phyloP scores from a whole-genome alignment of 2,888 invertebrate species.

The Euclidia mi region DNA sequence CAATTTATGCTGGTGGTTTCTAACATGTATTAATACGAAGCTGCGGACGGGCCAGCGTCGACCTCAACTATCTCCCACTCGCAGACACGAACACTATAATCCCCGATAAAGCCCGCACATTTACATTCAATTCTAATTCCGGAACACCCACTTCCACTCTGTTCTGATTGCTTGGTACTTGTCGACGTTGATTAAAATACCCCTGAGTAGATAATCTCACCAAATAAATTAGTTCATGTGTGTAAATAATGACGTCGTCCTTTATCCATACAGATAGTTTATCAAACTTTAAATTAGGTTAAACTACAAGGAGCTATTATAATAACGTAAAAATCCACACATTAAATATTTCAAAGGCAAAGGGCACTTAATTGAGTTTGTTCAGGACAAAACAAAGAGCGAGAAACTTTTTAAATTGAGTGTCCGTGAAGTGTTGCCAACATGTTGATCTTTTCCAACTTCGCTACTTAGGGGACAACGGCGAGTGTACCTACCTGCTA shows the following conservation, averaged over 20 bases:
- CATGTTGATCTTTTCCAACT: slow-evolving; percentile 87
- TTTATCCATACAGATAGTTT: neutral
- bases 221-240: slow-evolving; percentile 47
- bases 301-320: slow-evolving; percentile 34
- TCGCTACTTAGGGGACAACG: slow-evolving; percentile 60
- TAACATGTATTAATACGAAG: slow-evolving; percentile 74
- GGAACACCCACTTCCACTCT: slow-evolving; percentile 82
- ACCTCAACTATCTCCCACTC: slow-evolving; percentile 86
- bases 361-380: slow-evolving; percentile 89
- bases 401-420: slow-evolving; percentile 89
- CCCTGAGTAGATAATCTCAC: slow-evolving; percentile 58
- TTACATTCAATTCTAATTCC: slow-evolving; percentile 90
- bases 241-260: slow-evolving; percentile 28
- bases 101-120: slow-evolving; percentile 91
- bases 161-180: slow-evolving; percentile 86
- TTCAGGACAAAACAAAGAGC: slow-evolving; percentile 89
- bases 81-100: slow-evolving; percentile 90
- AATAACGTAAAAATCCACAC: slow-evolving; percentile 53
- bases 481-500: slow-evolving; percentile 68
- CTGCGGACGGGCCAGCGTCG: slow-evolving; percentile 73
- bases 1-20: slow-evolving; percentile 59
- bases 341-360: slow-evolving; percentile 83
- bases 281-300: slow-evolving; percentile 35
- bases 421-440: slow-evolving; percentile 88
- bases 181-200: slow-evolving; percentile 85